phyloP scores from a whole-genome alignment of 2,888 invertebrate genomes.

The Temnothorax ravouxi region DNA sequence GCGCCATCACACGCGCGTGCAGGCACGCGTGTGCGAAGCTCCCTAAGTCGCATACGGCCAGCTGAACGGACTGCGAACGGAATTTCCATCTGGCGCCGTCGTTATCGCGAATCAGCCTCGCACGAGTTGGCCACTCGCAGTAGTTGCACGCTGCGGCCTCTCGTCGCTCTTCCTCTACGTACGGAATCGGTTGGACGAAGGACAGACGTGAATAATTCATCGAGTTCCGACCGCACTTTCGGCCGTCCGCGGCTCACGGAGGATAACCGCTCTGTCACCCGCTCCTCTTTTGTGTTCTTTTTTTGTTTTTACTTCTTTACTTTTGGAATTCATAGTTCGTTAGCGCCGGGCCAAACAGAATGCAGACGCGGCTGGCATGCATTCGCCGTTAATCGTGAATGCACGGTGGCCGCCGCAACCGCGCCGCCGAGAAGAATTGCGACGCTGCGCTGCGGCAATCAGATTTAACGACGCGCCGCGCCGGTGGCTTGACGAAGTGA shows the following conservation, averaged over 20 bases:
- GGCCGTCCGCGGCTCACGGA: constrained; percentile 38
- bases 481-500: constrained; percentile 1
- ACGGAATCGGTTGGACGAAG: constrained; percentile 57
- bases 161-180: constrained; percentile 28
- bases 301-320: constrained; percentile 56
- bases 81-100: constrained; percentile 52
- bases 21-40: constrained; percentile 32
- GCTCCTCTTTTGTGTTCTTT: constrained; percentile 50
- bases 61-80: constrained; percentile 10
- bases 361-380: constrained; percentile 64
- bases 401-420: constrained; percentile 18
- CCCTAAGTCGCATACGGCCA: constrained; percentile 19
- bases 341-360: constrained; percentile 72
- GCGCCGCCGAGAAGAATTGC: constrained; percentile 33
- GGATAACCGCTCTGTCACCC: constrained; percentile 57
- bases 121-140: constrained; percentile 33
- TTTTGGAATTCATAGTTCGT: constrained; percentile 74
- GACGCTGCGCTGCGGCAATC: constrained; percentile 36
- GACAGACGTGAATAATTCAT: constrained; percentile 76
- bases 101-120: constrained; percentile 47
- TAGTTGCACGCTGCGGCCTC: constrained; percentile 23
- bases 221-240: constrained; percentile 62
- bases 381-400: constrained; percentile 46
- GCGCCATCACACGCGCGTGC: constrained; percentile 34
- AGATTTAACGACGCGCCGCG: constrained; percentile 40